Percentiles rank a stretch among this genome's conserved stretches.
Conservation (phyloP, 1,140 invertebrate genomes). For the Halesus radiatus region DNA sequence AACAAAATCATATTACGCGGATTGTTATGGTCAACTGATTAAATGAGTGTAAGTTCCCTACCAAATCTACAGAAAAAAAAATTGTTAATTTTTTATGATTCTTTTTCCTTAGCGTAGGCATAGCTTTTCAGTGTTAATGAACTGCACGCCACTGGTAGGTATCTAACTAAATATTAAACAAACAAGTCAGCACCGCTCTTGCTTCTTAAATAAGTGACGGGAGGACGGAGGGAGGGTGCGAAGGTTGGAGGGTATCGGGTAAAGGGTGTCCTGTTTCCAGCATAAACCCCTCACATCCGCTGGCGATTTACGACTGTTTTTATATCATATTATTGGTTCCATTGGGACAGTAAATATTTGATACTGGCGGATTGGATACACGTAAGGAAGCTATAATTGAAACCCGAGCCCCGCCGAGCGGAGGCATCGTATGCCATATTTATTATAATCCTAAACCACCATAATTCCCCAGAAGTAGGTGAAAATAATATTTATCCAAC, state of each 20-base stretch:
- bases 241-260: constrained; percentile 14
- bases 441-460: neutral
- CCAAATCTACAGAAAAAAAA: no score
- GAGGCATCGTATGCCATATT: no score
- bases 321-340: constrained; percentile 57
- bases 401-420: neutral
- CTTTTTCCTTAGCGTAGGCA: no score
- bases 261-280: constrained; percentile 23
- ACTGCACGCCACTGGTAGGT: no score
- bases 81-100: no score
- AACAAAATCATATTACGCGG: no score
- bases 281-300: constrained; percentile 8
- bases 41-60: no score
- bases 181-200: no score
- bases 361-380: constrained; percentile 44
- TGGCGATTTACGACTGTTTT: constrained; percentile 51
- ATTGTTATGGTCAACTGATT: no score
- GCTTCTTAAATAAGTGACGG: constrained; percentile 4
- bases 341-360: constrained; percentile 57
- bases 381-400: constrained; percentile 23
- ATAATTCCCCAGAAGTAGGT: neutral
- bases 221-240: no score
- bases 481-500: constrained; percentile 18
- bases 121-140: no score
- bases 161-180: no score